phyloP scores from a whole-genome alignment of 2,113 vertebrate genomes.

The Apus apus region DNA sequence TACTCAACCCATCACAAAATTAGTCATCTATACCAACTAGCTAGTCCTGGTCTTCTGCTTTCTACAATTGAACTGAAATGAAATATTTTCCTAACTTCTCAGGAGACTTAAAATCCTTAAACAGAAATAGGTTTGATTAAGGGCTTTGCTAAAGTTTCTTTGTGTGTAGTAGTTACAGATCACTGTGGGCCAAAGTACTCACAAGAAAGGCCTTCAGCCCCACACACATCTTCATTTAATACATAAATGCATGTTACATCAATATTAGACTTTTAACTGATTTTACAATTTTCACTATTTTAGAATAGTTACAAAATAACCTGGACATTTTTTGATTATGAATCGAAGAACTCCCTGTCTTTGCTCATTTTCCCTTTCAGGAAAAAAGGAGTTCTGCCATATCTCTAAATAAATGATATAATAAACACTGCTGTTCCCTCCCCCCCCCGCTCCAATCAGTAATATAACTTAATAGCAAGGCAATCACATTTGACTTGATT shows the following conservation, averaged over 20 bases:
- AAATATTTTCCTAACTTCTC: background rate
- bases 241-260: background rate
- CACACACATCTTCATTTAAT: background rate
- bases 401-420: background rate
- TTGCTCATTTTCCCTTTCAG: background rate
- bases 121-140: background rate
- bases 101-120: background rate
- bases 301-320: background rate
- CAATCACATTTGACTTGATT: background rate
- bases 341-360: background rate
- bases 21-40: background rate
- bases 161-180: background rate
- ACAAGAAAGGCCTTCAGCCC: background rate
- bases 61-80: background rate
- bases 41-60: background rate
- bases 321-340: background rate
- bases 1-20: background rate
- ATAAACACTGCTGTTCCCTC: background rate
- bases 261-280: background rate
- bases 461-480: background rate
- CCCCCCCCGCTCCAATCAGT: background rate
- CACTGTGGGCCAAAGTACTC: background rate
- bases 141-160: background rate
- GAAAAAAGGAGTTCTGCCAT: background rate
- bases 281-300: background rate